Percentiles rank a stretch among this genome's conserved stretches.
Evolutionary conservation across 2,113 vertebrate genomes (phyloP).

Genomic region (Grantiella picta): DNA sequence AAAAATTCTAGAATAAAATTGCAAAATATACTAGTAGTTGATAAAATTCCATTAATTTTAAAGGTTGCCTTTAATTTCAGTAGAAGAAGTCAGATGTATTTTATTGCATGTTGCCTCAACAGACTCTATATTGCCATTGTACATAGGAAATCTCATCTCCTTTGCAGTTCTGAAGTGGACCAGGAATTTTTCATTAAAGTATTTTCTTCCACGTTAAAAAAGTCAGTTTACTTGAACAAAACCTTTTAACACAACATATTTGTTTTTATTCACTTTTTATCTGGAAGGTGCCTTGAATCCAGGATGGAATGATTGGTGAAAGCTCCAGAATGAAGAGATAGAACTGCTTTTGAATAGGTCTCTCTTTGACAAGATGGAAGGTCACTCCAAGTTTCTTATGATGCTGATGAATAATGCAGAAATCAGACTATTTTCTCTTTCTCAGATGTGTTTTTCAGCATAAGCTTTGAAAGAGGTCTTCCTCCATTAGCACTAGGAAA

Average conservation of each 20-base stretch:
- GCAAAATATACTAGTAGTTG: neutral
- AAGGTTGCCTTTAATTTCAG: neutral
- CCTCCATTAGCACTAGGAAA: neutral
- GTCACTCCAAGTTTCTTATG: neutral
- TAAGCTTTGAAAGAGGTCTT: neutral
- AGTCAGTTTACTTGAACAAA: neutral
- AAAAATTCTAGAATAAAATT: neutral
- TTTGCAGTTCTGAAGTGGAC: neutral
- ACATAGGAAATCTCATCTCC: neutral
- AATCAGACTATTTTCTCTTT: neutral
- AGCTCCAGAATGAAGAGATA: neutral
- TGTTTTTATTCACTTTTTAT: neutral
- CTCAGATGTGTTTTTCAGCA: neutral
- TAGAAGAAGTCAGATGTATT: neutral
- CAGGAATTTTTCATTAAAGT: neutral
- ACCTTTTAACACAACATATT: neutral
- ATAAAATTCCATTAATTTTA: neutral
- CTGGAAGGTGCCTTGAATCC: neutral
- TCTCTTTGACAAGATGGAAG: neutral
- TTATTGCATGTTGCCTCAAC: neutral
- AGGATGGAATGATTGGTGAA: neutral
- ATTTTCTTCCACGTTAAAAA: neutral
- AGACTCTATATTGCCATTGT: neutral
- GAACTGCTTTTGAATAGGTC: neutral
- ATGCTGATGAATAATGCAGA: neutral